These are phyloP conservation scores for Molossus molossus DNA, from an alignment of 2,797 vertebrate species.

Conservation along the genomic window DNA sequence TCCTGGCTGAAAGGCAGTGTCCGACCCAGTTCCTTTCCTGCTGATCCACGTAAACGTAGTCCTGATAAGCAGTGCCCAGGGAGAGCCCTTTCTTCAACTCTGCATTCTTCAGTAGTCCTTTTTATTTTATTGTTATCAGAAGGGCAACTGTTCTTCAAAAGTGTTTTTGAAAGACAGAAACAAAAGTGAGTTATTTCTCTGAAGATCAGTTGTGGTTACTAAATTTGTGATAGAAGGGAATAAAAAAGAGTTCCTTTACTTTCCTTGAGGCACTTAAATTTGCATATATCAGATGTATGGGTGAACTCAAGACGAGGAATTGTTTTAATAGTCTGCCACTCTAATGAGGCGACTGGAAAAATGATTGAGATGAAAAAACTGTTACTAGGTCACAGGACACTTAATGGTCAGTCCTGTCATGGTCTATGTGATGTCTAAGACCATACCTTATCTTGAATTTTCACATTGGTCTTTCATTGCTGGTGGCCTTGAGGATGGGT, in stretches of 20 bases:
- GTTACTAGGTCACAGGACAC: slow-evolving; percentile 45
- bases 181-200: slow-evolving; percentile 77
- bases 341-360: slow-evolving; percentile 67
- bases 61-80: slow-evolving; percentile 36
- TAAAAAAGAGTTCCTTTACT: slow-evolving; percentile 66
- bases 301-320: slow-evolving; percentile 22
- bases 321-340: slow-evolving; percentile 47
- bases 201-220: slow-evolving; percentile 68
- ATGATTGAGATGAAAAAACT: slow-evolving; percentile 55
- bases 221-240: slow-evolving; percentile 69
- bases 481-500: slow-evolving; percentile 71
- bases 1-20: slow-evolving; percentile 39
- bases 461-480: slow-evolving; percentile 44
- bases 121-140: slow-evolving; percentile 69
- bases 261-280: slow-evolving; percentile 70
- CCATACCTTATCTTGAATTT: slow-evolving; percentile 60
- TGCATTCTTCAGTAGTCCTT: slow-evolving; percentile 53
- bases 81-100: slow-evolving; percentile 67
- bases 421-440: not conserved
- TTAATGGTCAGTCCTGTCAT: not conserved
- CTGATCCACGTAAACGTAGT: not conserved
- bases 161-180: slow-evolving; percentile 79
- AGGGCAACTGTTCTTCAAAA: slow-evolving; percentile 77
- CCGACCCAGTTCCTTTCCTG: not conserved
- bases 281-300: slow-evolving; percentile 66